Evolutionary conservation across 1,140 invertebrate species (phyloP).

Genomic region (Daktulosphaira vitifoliae): DNA sequence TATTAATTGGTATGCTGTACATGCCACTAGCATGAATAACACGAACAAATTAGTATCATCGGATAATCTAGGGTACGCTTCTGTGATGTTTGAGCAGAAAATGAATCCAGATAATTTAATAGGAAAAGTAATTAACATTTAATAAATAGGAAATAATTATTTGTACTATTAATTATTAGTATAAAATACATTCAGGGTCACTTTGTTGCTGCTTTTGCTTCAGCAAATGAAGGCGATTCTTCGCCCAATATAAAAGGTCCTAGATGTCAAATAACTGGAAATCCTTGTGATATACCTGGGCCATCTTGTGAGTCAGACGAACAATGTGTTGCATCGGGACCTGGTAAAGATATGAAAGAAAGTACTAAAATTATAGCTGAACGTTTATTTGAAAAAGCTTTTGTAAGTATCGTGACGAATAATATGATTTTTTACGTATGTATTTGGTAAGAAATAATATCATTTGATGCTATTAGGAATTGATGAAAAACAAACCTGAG

Average conservation of each 20-base stretch:
- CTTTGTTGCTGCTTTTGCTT: slow-evolving; percentile 85
- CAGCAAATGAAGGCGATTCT: slow-evolving; percentile 83
- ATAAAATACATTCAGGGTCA: slow-evolving; percentile 52
- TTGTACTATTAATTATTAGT: background rate
- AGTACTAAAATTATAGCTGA: slow-evolving; percentile 82
- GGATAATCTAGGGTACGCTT: slow-evolving; percentile 88
- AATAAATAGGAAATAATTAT: too few relatives aligned
- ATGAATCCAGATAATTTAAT: slow-evolving; percentile 51
- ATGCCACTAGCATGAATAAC: slow-evolving; percentile 92
- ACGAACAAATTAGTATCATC: slow-evolving; percentile 82
- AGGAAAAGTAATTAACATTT: slow-evolving; percentile 39
- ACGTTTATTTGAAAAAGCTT: slow-evolving; percentile 63
- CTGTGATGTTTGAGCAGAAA: slow-evolving; percentile 69
- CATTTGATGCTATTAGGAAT: slow-evolving; percentile 45
- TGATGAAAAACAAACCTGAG: slow-evolving; percentile 47
- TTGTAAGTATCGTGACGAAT: slow-evolving; percentile 54
- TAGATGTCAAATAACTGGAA: slow-evolving; percentile 65
- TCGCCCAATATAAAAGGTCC: slow-evolving; percentile 82
- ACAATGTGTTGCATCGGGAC: slow-evolving; percentile 78
- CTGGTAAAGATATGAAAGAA: slow-evolving; percentile 80
- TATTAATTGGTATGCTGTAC: slow-evolving; percentile 90
- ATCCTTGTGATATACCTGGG: slow-evolving; percentile 60
- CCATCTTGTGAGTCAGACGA: slow-evolving; percentile 72
- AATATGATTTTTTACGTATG: too few relatives aligned
- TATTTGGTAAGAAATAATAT: too few relatives aligned